phyloP scores from a whole-genome alignment of 2,888 invertebrate species.

The Hartigia nigra region DNA sequence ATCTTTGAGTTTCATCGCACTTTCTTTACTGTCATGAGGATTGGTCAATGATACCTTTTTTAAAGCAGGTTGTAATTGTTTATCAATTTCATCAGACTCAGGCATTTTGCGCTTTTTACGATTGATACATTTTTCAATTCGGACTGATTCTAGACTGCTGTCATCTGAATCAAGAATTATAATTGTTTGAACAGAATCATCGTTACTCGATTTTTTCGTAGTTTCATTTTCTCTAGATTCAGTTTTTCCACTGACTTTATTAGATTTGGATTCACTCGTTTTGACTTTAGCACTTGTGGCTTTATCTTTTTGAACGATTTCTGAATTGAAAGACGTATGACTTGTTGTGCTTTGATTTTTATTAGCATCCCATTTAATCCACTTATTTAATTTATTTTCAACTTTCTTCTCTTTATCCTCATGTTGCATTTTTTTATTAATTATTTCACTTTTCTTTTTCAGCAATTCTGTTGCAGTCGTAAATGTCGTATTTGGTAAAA shows the following conservation, averaged over 20 bases:
- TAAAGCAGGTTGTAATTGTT: neutral
- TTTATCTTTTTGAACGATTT: neutral
- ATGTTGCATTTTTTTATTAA: neutral
- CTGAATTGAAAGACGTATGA: neutral
- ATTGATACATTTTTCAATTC: neutral
- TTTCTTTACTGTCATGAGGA: neutral
- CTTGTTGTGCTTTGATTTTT: neutral
- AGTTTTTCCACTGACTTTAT: neutral
- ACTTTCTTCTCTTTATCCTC: neutral
- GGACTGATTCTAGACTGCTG: neutral
- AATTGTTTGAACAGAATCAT: neutral
- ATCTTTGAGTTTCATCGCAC: neutral
- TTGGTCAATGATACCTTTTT: neutral
- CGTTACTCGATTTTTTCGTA: neutral
- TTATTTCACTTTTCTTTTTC: neutral
- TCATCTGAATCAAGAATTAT: neutral
- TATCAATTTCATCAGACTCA: neutral
- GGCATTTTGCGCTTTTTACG: neutral
- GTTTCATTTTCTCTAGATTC: neutral
- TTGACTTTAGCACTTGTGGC: neutral
- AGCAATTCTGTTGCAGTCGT: neutral
- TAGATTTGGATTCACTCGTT: neutral
- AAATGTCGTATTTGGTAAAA: neutral
- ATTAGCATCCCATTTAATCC: neutral
- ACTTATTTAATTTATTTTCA: neutral